Percentiles rank a stretch among this genome's conserved stretches.
These are phyloP conservation scores for Vimba vimba DNA, from an alignment of 2,113 vertebrate species.

Conservation along the genomic window DNA sequence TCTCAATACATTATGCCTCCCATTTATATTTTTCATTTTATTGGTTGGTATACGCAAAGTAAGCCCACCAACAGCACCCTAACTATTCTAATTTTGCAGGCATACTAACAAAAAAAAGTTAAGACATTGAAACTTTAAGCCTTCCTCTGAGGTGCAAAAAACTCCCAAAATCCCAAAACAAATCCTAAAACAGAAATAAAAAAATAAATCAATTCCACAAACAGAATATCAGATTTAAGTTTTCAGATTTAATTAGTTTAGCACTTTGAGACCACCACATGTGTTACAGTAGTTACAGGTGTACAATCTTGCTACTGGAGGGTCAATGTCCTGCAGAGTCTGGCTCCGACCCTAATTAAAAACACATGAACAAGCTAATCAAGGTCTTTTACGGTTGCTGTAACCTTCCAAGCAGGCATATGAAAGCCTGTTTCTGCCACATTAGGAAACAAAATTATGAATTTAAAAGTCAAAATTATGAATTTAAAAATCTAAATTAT, in stretches of 20 bases:
- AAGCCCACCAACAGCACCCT: not conserved
- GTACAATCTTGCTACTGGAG: not conserved
- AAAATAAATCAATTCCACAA: not conserved
- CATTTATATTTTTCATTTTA: conserved; percentile 3
- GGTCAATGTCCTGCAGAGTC: not conserved
- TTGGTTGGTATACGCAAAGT: not conserved
- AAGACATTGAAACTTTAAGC: not conserved
- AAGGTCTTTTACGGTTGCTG: not conserved
- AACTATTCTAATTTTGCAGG: not conserved
- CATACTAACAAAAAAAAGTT: not conserved
- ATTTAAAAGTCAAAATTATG: too few species aligned
- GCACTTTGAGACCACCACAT: not conserved
- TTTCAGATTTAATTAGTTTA: not conserved
- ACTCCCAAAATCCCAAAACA: not conserved
- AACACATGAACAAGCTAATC: not conserved
- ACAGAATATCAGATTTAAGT: not conserved
- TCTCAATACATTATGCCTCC: conserved; percentile 7
- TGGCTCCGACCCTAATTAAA: not conserved
- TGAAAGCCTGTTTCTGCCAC: too few species aligned
- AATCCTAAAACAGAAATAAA: not conserved
- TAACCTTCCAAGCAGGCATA: not conserved
- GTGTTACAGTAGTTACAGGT: not conserved
- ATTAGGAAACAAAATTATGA: too few species aligned
- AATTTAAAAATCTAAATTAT: too few species aligned
- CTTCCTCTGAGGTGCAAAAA: not conserved